Percentiles rank a stretch among this genome's conserved stretches.
Evolutionary conservation across 2,888 invertebrate species (phyloP).

Genomic region (Trichopoda pennipes): DNA sequence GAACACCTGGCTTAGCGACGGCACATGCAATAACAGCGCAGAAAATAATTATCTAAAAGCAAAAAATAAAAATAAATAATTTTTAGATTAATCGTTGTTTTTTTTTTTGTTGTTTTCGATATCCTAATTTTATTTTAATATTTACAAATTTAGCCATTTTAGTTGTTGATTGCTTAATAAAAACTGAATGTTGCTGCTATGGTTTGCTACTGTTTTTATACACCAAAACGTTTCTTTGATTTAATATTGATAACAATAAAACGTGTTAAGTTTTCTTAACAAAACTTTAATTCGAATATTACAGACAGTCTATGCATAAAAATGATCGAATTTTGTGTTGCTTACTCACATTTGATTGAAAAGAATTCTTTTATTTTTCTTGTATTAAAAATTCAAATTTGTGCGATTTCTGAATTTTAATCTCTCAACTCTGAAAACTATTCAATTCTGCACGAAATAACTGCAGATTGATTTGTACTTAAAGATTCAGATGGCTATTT

Average conservation of each 20-base stretch:
- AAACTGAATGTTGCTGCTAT: constrained; percentile 31
- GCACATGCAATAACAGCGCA: constrained; percentile 75
- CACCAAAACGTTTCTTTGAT: not conserved
- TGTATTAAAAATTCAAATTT: not conserved
- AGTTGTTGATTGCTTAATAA: not conserved
- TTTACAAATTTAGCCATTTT: constrained; percentile 54
- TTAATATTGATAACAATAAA: constrained; percentile 2
- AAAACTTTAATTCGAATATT: constrained; percentile 3
- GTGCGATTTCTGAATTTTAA: too few relatives aligned
- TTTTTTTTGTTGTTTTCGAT: not conserved
- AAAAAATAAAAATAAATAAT: not conserved
- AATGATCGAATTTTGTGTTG: too few relatives aligned
- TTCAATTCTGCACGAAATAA: too few relatives aligned
- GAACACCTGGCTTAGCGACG: constrained; percentile 72
- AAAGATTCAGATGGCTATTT: too few relatives aligned
- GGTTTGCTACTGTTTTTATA: constrained; percentile 28
- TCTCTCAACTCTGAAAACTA: too few relatives aligned
- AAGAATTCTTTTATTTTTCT: constrained; percentile 1
- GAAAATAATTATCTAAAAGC: constrained; percentile 70
- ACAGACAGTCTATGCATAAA: constrained; percentile 20
- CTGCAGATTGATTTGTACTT: too few relatives aligned
- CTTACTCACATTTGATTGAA: too few relatives aligned
- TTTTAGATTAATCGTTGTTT: not conserved
- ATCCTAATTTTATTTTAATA: not conserved
- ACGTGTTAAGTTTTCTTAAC: constrained; percentile 20